Percentiles rank a stretch among this genome's conserved stretches.
These are phyloP conservation scores for Hyperoplus lanceolatus DNA, from an alignment of 2,797 vertebrate genomes.

Conservation along the genomic window DNA sequence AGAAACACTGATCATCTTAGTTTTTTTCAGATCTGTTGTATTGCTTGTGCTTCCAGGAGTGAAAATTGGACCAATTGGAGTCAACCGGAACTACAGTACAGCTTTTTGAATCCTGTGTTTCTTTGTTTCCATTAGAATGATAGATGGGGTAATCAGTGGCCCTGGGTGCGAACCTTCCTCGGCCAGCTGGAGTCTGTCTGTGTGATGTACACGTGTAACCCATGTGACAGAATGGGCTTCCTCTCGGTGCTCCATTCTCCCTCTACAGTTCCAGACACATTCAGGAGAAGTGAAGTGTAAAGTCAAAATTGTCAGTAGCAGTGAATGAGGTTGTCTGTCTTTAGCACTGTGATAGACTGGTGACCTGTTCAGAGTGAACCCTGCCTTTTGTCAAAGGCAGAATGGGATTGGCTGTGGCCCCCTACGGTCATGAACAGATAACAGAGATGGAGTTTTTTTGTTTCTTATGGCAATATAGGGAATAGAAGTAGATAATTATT, in stretches of 20 bases:
- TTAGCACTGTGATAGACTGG: slow-evolving; percentile 18
- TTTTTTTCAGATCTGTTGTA: too few species aligned
- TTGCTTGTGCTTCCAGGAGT: too few species aligned
- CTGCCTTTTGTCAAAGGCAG: slow-evolving; percentile 29
- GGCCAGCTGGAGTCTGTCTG: slow-evolving; percentile 26
- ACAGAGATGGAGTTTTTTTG: not conserved
- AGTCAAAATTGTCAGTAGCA: slow-evolving; percentile 39
- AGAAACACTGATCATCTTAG: too few species aligned
- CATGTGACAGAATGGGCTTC: slow-evolving; percentile 6
- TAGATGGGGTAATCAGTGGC: slow-evolving; percentile 21
- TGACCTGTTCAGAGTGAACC: slow-evolving; percentile 22
- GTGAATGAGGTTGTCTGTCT: slow-evolving; percentile 28
- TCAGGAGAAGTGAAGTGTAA: slow-evolving; percentile 47
- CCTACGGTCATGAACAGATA: not conserved
- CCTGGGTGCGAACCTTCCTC: not conserved
- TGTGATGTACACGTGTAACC: slow-evolving; percentile 16
- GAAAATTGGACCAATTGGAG: not conserved
- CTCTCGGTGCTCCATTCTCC: slow-evolving; percentile 6
- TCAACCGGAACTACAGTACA: not conserved
- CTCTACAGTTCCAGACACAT: slow-evolving; percentile 28
- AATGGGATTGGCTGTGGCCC: not conserved
- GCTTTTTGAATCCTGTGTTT: slow-evolving; percentile 22
- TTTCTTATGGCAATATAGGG: too few species aligned
- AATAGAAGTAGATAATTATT: too few species aligned
- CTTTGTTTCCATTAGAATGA: slow-evolving; percentile 19